Evolutionary conservation across 2,888 invertebrate genomes (phyloP), one percentile per base, ranked within the genome.

Genomic region (Galerucella nymphaeae): DNA sequence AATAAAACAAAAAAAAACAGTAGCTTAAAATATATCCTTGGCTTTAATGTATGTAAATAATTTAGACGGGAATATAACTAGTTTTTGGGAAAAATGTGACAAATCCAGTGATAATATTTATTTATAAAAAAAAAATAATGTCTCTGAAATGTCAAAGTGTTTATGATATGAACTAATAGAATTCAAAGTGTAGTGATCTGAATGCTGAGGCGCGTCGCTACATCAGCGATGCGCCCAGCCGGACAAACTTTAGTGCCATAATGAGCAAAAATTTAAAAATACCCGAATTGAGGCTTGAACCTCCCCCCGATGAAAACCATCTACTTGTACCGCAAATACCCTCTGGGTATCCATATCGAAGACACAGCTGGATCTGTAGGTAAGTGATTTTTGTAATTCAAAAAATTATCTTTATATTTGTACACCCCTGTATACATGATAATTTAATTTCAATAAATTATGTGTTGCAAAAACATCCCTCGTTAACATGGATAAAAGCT

Each of bases 281-380:
- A 78, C 92, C 93, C 80, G 92, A 92, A 88, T 85, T 92, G 84
- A 89, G 92, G 86, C 85, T 92, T 85, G 90, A 92, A 83, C 90
- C 90, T 64, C 90, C 90, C 74, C 85, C 86, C 70, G 85, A 85
- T 30, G 84, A 83, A 78, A 85, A 84, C 72, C 82, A 86, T 71
- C 81, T 87, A 73, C 85, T 86, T 70, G 86, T 85, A 65, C 89
- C 89, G n/a, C 84, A 85, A 79, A 87, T 86, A 76, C 38, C 42
- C 23, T 58, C 41, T 10, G 30, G 38, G 3, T 65, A 66, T 38
- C 89, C 87, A 80, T 87, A 92, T 71, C 88, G 93, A 67, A 87
- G 93, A 77, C 93, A 93, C 85, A 93, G 93, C 76, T 93, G 93
- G 93, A 93, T 93, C 84, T 93, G 93, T 85, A 88, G 93, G 93